phyloP scores from a whole-genome alignment of 2,797 vertebrate species.

The Zalophus californianus region DNA sequence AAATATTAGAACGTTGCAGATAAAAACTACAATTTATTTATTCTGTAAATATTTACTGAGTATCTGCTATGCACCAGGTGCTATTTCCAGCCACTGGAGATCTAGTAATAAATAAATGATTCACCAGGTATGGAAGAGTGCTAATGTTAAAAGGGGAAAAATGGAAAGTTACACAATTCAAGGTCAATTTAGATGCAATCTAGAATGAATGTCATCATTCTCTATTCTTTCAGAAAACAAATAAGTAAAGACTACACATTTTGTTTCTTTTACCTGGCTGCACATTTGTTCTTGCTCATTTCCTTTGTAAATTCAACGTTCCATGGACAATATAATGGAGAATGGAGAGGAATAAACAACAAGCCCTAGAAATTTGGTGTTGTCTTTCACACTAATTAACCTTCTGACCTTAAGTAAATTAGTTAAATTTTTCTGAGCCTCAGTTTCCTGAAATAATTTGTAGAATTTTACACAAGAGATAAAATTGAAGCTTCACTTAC shows the following conservation, averaged over 20 bases:
- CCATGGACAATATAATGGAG: neutral
- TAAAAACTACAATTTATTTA: conserved; percentile 22
- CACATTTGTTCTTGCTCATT: neutral
- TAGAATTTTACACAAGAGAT: conserved; percentile 29
- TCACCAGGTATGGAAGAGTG: neutral
- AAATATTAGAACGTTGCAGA: neutral
- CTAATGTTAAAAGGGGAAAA: neutral
- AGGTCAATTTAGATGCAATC: neutral
- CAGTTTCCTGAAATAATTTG: conserved; percentile 1
- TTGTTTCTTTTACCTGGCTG: neutral
- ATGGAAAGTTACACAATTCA: neutral
- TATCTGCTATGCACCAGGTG: neutral
- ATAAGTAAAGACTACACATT: neutral
- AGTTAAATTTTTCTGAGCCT: conserved; percentile 26
- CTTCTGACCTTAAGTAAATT: conserved; percentile 39
- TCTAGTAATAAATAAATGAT: neutral
- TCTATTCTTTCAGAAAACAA: neutral
- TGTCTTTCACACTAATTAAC: conserved; percentile 57
- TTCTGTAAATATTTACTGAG: neutral
- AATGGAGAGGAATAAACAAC: neutral
- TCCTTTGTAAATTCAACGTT: neutral
- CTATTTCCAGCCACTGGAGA: neutral
- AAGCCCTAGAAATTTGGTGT: neutral
- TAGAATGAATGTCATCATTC: neutral
- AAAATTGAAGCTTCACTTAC: conserved; percentile 13